Evolutionary conservation across 2,797 vertebrate genomes (phyloP).

Genomic region (Acanthiza pusilla): DNA sequence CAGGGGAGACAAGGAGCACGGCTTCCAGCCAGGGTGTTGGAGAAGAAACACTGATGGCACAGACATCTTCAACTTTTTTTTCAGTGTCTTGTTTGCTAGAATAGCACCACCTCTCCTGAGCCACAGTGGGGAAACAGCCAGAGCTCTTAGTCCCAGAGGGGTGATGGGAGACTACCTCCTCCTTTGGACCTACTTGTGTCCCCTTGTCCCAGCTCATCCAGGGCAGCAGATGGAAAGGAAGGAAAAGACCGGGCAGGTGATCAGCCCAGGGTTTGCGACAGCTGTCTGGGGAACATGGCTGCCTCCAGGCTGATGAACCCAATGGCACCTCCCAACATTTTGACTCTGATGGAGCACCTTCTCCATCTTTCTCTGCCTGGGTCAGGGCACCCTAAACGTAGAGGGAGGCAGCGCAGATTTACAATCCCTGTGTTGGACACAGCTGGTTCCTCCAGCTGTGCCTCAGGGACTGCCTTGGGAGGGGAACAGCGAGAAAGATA

Average conservation of each 20-base stretch:
- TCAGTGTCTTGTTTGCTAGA: background rate
- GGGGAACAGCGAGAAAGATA: background rate
- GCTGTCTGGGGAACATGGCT: background rate
- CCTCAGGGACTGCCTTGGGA: background rate
- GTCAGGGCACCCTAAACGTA: background rate
- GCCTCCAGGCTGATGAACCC: background rate
- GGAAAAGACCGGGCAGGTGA: background rate
- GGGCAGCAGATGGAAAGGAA: background rate
- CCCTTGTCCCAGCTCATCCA: background rate
- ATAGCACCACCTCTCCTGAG: background rate
- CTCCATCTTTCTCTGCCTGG: too few species aligned
- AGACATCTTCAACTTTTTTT: background rate
- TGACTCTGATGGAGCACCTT: background rate
- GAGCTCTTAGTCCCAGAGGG: background rate
- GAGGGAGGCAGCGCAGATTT: background rate
- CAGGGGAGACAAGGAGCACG: background rate
- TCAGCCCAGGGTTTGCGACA: background rate
- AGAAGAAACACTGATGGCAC: background rate
- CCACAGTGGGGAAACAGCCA: background rate
- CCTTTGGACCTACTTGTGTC: background rate
- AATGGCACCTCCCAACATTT: background rate
- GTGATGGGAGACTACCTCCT: background rate
- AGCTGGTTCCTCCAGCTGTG: background rate
- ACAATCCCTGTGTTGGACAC: background rate
- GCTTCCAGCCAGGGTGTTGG: background rate